Base-by-base conservation (phyloP, 2,113 vertebrate species). In the Periophthalmodon schlosseri region DNA sequence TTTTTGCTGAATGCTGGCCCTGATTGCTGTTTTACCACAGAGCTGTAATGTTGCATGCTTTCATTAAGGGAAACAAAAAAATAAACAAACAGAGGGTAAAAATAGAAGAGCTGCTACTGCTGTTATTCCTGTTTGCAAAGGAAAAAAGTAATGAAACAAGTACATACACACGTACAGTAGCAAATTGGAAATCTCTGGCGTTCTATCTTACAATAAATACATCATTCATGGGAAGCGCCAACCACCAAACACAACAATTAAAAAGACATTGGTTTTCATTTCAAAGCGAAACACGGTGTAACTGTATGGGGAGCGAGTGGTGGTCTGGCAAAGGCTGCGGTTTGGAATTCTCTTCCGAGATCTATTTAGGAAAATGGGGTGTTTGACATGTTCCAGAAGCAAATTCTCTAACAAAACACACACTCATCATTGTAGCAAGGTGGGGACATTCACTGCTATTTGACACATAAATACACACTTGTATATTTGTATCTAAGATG, bases 11-110 rank as follows among this genome's bases (percentile, higher is more conserved):
- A 64, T 72, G 58, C 56, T 79, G 63, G 36, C 69, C 52, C 66
- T 87, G 87, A 85, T 86, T 84, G 75, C 72, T 64, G 61, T 82
- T 84, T 78, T 28, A 86, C 85, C 73, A 68, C 80, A 75, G 24
- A 3, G 73, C 61, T 72, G 70, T 39, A 69, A 75, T 69, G 79
- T 65, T 60, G 64, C 72, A 81, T 69, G 77, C 69, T 81, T 72
- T 84, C 70, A 76, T 78, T 82, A 74, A 66, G 69, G 33, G 65
- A 86, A 82, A 74, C 15, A 23, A 69, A 74, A 84, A 88, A 83
- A 85, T 24, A 60, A 60, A 80, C 52, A 85, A 83, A 82, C 72
- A 69, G 18, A 14, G 57, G 63, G 33, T 68, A 50, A 72, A 84
- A 86, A 88, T 74, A 77, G 75, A 39, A 54, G 9, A 13, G 18